Evolutionary conservation across 2,888 invertebrate genomes (phyloP), one percentile per base, ranked within the genome.

Genomic region (Melitaea athalia): DNA sequence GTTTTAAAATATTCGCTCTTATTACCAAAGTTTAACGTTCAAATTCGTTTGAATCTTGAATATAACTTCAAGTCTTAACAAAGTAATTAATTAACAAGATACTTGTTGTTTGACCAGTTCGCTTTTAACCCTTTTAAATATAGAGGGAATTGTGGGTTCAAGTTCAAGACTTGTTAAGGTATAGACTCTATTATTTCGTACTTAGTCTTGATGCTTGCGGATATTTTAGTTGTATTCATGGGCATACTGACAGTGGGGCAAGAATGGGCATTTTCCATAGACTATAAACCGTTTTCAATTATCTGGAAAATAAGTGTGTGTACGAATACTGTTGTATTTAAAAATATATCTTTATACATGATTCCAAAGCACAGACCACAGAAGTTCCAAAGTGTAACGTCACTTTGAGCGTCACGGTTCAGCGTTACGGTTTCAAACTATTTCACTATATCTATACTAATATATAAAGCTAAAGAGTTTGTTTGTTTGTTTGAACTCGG

Each of bases 71-170:
- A 33, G 0, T 57, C 57, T 57, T 42, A 57, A 14, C 57, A 10
- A 55, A 33, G 33, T 57, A 38, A 57, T 57, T 57, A 42, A 57
- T 57, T 57, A 57, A 57, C 38, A 15, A 55, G 33, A 3, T 55
- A 57, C 42, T 31, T 31, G 12, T 10, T 42, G 42, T 57, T 42
- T 33, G 57, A 57, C 15, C 42, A 10, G 31, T 53, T 53, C 15
- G n/a, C n/a, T 15, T 57, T 11, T 33, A 55, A 31, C 38, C 38
- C 38, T 3, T 38, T 57, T 38, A 57, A 57, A 38, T 42, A n/a
- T 57, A 42, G 38, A 57, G 15, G 15, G 42, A 0, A 15, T 42
- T 42, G n/a, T 11, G 15, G 42, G 15, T 11, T 10, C 11, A 57
- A 42, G 57, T 38, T 42, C 42, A 57, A 42, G 42, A 42, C 15